Conservation (phyloP, 2,888 invertebrate genomes). For the Cylloceria caligata region DNA sequence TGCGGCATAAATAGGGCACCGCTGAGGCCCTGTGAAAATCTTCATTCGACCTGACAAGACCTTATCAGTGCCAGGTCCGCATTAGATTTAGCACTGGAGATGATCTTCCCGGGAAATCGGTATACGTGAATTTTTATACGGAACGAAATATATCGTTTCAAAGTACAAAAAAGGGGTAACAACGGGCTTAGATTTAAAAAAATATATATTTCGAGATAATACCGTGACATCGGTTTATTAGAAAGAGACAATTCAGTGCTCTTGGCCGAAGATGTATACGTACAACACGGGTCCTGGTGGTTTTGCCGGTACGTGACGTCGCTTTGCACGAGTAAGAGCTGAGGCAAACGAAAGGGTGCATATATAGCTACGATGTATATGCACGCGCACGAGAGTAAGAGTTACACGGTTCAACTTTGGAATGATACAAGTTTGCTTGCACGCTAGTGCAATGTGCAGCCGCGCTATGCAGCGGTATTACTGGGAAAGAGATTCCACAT, state of each 20-base stretch:
- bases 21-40: too few relatives aligned
- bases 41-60: too few relatives aligned
- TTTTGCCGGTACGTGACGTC: conserved; percentile 3
- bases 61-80: too few relatives aligned
- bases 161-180: too few relatives aligned
- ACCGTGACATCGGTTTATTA: background rate
- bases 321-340: conserved; percentile 32
- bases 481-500: conserved; percentile 76
- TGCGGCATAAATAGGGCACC: too few relatives aligned
- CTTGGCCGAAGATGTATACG: background rate
- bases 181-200: too few relatives aligned
- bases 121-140: too few relatives aligned
- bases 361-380: conserved; percentile 58
- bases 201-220: too few relatives aligned
- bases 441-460: conserved; percentile 59
- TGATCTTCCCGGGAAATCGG: too few relatives aligned
- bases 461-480: conserved; percentile 42
- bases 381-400: conserved; percentile 62
- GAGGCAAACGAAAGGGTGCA: conserved; percentile 38
- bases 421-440: conserved; percentile 66
- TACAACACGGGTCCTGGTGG: background rate
- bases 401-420: conserved; percentile 52
- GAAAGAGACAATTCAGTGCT: background rate
- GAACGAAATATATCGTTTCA: too few relatives aligned
- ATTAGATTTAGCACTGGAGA: too few relatives aligned